Percentiles rank a stretch among this genome's conserved stretches.
These are phyloP conservation scores for Anolis sagrei DNA, from an alignment of 2,113 vertebrate species.

Conservation along the genomic window DNA sequence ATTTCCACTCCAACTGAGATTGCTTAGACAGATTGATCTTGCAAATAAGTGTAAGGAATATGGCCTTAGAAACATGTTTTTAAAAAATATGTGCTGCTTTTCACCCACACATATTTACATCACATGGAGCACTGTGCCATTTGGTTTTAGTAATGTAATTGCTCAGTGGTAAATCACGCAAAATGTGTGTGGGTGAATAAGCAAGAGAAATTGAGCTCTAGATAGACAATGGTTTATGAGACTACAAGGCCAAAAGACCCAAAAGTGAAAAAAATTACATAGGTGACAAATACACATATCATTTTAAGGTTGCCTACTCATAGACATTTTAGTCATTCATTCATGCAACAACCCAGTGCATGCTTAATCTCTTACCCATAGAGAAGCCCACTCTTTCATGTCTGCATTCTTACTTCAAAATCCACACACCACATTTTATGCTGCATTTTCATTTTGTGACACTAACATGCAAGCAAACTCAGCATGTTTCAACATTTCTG, in stretches of 20 bases:
- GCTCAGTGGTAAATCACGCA: background rate
- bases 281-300: background rate
- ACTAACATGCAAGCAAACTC: slow-evolving; percentile 79
- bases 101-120: background rate
- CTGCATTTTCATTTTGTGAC: slow-evolving; percentile 77
- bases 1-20: background rate
- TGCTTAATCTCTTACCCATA: slow-evolving; percentile 61
- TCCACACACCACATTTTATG: slow-evolving; percentile 72
- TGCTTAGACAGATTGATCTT: background rate
- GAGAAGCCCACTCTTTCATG: slow-evolving; percentile 45
- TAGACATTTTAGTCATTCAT: slow-evolving; percentile 44
- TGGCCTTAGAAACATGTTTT: background rate
- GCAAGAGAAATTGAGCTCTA: background rate
- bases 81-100: background rate
- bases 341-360: slow-evolving; percentile 55
- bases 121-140: background rate
- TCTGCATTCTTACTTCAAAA: slow-evolving; percentile 55
- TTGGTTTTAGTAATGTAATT: background rate
- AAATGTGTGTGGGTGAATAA: background rate
- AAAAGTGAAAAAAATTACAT: background rate
- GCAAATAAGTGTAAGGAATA: background rate
- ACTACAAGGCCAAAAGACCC: too few species aligned
- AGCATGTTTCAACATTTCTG: slow-evolving; percentile 84
- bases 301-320: slow-evolving; percentile 38
- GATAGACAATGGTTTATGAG: background rate